Percentiles rank a stretch among this genome's conserved stretches.
These are phyloP conservation scores for Dermochelys coriacea DNA, from an alignment of 2,797 vertebrate genomes.

Conservation along the genomic window DNA sequence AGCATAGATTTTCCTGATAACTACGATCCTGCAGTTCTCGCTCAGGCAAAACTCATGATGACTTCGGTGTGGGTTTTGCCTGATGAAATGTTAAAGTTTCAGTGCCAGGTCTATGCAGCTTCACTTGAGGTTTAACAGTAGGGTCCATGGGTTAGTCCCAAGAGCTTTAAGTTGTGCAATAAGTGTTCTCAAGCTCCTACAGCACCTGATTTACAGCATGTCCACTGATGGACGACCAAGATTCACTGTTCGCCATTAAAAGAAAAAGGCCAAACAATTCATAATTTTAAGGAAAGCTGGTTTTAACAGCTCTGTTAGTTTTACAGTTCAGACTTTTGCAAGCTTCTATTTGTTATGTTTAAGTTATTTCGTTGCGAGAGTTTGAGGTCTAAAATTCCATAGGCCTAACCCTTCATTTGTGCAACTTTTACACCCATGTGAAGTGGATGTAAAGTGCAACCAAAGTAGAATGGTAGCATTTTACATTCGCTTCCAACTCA, in stretches of 20 bases:
- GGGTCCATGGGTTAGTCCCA: accelerated
- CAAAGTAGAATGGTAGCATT: neutral
- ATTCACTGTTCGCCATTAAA: slow-evolving; percentile 65
- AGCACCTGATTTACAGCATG: slow-evolving; percentile 46
- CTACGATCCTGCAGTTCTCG: accelerated
- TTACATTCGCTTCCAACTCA: neutral
- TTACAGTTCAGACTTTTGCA: slow-evolving; percentile 60
- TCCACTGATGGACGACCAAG: slow-evolving; percentile 32
- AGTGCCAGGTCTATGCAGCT: neutral
- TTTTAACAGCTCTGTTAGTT: slow-evolving; percentile 72
- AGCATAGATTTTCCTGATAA: neutral
- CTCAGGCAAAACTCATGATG: neutral
- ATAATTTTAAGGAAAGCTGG: slow-evolving; percentile 67
- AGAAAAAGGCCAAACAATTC: slow-evolving; percentile 66
- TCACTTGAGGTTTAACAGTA: neutral
- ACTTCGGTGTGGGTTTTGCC: neutral
- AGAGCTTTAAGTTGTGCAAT: neutral
- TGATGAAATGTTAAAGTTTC: neutral
- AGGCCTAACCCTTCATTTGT: neutral
- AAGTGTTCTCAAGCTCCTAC: slow-evolving; percentile 8
- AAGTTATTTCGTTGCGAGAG: slow-evolving; percentile 46
- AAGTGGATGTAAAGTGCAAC: neutral
- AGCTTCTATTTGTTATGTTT: slow-evolving; percentile 67
- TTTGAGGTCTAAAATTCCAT: neutral
- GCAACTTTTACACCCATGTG: neutral